Percentiles rank a stretch among this genome's conserved stretches.
phyloP scores from a whole-genome alignment of 1,140 invertebrate species.

The Glomeris maerens region DNA sequence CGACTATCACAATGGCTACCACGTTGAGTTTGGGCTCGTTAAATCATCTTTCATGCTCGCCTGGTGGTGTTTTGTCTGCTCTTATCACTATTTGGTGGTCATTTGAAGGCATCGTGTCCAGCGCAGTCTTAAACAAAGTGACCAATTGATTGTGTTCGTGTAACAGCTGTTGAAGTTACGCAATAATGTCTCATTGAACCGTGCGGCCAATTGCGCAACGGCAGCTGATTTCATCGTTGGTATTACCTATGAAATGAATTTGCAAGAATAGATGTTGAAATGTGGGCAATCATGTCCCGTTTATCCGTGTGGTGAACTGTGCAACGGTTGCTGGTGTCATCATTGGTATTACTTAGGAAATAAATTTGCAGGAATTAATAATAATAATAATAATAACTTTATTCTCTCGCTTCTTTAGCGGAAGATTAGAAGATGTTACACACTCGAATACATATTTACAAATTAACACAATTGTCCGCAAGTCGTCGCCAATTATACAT shows the following conservation, averaged over 20 bases:
- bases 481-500: too few species aligned
- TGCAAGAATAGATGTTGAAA: too few species aligned
- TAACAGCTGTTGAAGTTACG: slow-evolving; percentile 10
- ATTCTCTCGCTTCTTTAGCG: too few species aligned
- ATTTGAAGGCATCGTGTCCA: slow-evolving; percentile 16
- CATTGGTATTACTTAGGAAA: slow-evolving; percentile 15
- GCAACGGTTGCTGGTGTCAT: slow-evolving; percentile 8
- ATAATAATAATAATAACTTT: too few species aligned
- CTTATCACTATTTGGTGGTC: slow-evolving; percentile 15
- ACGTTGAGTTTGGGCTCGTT: slow-evolving; percentile 30
- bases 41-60: slow-evolving; percentile 17
- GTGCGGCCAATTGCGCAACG: slow-evolving; percentile 1
- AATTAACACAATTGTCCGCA: too few species aligned
- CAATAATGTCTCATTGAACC: background rate
- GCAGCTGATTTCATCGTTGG: slow-evolving; percentile 16
- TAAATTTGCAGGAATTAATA: slow-evolving; percentile 13
- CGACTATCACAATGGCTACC: slow-evolving; percentile 30
- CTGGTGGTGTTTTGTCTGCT: slow-evolving; percentile 20
- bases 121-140: slow-evolving; percentile 14
- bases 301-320: background rate
- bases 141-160: slow-evolving; percentile 13
- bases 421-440: too few species aligned
- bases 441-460: too few species aligned
- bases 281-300: slow-evolving; percentile 4
- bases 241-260: slow-evolving; percentile 6